Percentiles rank a stretch among this genome's conserved stretches.
Evolutionary conservation across 2,888 invertebrate species (phyloP).

Genomic region (Diaphora mendica): DNA sequence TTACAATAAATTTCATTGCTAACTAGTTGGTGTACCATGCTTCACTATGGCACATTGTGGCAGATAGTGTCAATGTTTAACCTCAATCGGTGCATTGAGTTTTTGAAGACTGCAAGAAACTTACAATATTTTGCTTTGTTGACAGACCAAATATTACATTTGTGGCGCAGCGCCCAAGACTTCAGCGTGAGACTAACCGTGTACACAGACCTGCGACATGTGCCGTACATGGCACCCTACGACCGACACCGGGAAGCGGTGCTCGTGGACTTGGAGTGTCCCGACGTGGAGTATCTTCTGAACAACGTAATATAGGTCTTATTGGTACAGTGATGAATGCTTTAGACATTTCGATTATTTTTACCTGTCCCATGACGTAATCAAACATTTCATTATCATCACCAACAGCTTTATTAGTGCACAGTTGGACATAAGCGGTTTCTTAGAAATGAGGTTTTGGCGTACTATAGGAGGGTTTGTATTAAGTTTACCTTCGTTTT

Average conservation of each 20-base stretch:
- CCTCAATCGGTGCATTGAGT: too few species aligned
- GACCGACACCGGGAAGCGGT: constrained; percentile 68
- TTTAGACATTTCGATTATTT: neutral
- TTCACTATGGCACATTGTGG: too few species aligned
- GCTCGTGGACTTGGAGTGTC: constrained; percentile 67
- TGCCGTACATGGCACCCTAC: constrained; percentile 54
- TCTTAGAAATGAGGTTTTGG: too few species aligned
- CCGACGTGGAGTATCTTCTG: constrained; percentile 49
- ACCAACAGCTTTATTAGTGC: too few species aligned
- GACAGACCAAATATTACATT: constrained; percentile 45
- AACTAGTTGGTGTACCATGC: too few species aligned
- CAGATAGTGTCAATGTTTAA: too few species aligned
- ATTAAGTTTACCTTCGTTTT: too few species aligned
- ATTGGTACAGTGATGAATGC: neutral
- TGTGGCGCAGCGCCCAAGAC: constrained; percentile 45
- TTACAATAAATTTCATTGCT: too few species aligned
- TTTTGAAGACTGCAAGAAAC: neutral
- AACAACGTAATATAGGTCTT: constrained; percentile 45
- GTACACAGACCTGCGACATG: constrained; percentile 24
- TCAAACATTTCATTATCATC: too few species aligned
- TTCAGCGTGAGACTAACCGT: constrained; percentile 57
- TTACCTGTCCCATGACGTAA: neutral
- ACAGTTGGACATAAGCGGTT: too few species aligned
- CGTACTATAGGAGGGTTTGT: too few species aligned
- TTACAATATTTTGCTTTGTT: neutral